Evolutionary conservation across 1,140 invertebrate species (phyloP).

Genomic region (Temnothorax longispinosus): DNA sequence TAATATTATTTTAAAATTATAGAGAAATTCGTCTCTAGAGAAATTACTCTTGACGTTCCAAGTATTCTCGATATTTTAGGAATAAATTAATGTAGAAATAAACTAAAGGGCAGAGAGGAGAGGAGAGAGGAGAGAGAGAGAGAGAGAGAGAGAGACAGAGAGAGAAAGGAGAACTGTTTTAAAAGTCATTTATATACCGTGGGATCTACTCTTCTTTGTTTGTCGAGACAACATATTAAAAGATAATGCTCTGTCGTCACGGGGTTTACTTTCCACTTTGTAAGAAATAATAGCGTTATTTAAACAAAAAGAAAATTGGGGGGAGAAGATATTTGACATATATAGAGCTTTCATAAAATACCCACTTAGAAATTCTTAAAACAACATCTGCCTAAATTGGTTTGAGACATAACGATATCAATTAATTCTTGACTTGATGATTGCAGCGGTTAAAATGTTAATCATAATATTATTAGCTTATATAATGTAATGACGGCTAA

Average conservation of each 20-base stretch:
- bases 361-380: background rate
- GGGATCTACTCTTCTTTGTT: background rate
- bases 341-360: background rate
- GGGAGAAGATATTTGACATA: background rate
- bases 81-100: conserved; percentile 8
- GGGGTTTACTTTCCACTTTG: background rate
- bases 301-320: background rate
- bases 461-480: too few relatives aligned
- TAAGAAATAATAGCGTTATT: conserved; percentile 5
- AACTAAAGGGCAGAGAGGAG: background rate
- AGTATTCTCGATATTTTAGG: background rate
- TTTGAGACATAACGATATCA: too few relatives aligned
- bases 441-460: too few relatives aligned
- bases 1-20: conserved; percentile 1
- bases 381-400: background rate
- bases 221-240: background rate
- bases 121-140: background rate
- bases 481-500: too few relatives aligned
- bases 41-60: background rate
- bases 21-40: background rate
- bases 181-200: conserved; percentile 10
- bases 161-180: background rate
- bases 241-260: background rate
- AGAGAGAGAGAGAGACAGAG: background rate
- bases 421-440: too few relatives aligned